These are phyloP conservation scores for Drosophila parabipectinata DNA, from an alignment of 1,140 invertebrate genomes.

Conservation along the genomic window DNA sequence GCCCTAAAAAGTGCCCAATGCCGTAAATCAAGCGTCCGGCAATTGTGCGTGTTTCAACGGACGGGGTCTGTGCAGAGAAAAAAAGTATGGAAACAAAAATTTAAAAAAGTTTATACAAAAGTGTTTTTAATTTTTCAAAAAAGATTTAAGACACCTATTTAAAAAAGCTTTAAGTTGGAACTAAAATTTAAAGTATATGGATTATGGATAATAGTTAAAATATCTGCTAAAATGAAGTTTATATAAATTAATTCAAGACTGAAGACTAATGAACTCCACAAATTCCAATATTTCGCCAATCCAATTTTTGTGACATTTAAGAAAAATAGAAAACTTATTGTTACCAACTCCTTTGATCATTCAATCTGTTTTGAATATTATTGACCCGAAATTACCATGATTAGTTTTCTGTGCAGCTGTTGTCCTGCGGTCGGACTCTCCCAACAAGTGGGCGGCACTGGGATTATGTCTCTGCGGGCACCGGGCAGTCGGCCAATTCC, in stretches of 20 bases:
- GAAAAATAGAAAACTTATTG: too few species aligned
- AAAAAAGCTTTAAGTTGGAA: too few species aligned
- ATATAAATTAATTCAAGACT: too few species aligned
- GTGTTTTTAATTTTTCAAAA: neutral
- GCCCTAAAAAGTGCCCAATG: constrained; percentile 14
- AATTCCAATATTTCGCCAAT: too few species aligned
- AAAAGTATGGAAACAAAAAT: constrained; percentile 4
- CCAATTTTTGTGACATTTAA: too few species aligned
- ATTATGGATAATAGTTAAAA: too few species aligned
- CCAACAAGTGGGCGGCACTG: constrained; percentile 59
- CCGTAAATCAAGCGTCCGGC: constrained; percentile 67
- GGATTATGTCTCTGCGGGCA: constrained; percentile 46
- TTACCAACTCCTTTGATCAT: neutral
- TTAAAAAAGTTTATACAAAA: neutral
- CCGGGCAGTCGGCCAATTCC: constrained; percentile 33
- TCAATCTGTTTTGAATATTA: neutral
- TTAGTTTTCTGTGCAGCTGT: constrained; percentile 16
- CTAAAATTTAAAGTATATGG: too few species aligned
- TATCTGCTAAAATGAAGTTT: too few species aligned
- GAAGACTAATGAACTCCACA: too few species aligned
- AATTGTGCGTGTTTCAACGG: constrained; percentile 63
- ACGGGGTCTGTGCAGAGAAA: constrained; percentile 19
- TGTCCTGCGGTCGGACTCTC: constrained; percentile 17
- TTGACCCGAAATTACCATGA: neutral
- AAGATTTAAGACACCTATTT: too few species aligned